phyloP scores from a whole-genome alignment of 2,113 vertebrate species.

The Tretioscincus oriximinensis region DNA sequence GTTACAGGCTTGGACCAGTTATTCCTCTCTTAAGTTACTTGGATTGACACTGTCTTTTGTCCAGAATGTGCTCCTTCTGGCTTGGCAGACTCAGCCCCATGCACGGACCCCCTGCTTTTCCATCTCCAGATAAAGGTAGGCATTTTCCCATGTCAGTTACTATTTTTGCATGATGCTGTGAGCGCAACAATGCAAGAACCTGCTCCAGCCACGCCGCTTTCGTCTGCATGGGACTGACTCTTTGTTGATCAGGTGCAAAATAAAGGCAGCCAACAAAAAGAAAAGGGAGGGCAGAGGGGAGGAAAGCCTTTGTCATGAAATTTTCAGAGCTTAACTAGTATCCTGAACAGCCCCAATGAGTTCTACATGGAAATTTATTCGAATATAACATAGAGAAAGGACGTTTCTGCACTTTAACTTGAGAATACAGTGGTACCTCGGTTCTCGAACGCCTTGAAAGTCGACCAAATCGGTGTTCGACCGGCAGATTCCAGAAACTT shows the following conservation, averaged over 20 bases:
- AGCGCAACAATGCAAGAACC: slow-evolving; percentile 38
- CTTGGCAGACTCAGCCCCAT: slow-evolving; percentile 15
- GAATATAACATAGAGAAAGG: slow-evolving; percentile 48
- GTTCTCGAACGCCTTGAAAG: too few species aligned
- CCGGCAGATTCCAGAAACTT: too few species aligned
- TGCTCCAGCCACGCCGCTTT: slow-evolving; percentile 46
- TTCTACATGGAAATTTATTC: slow-evolving; percentile 48
- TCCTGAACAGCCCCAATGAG: slow-evolving; percentile 52
- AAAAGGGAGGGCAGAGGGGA: not conserved
- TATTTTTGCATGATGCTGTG: slow-evolving; percentile 53
- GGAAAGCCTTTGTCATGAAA: slow-evolving; percentile 67
- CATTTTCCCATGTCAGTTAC: slow-evolving; percentile 52
- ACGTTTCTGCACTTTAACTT: not conserved
- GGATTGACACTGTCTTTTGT: slow-evolving; percentile 62
- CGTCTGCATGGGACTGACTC: slow-evolving; percentile 53
- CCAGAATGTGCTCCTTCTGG: slow-evolving; percentile 43
- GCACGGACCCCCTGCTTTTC: slow-evolving; percentile 42
- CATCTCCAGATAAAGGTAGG: slow-evolving; percentile 61
- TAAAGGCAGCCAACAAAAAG: slow-evolving; percentile 59
- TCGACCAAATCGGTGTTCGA: too few species aligned
- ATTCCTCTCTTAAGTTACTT: slow-evolving; percentile 49
- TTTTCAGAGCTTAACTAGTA: slow-evolving; percentile 69
- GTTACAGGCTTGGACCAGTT: slow-evolving; percentile 34
- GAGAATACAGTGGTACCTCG: too few species aligned
- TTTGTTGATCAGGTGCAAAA: slow-evolving; percentile 69